A percentile compares a stretch with the other conserved stretches of the same genome.
phyloP scores from a whole-genome alignment of 2,888 invertebrate genomes.

The Criorhina ranunculi region DNA sequence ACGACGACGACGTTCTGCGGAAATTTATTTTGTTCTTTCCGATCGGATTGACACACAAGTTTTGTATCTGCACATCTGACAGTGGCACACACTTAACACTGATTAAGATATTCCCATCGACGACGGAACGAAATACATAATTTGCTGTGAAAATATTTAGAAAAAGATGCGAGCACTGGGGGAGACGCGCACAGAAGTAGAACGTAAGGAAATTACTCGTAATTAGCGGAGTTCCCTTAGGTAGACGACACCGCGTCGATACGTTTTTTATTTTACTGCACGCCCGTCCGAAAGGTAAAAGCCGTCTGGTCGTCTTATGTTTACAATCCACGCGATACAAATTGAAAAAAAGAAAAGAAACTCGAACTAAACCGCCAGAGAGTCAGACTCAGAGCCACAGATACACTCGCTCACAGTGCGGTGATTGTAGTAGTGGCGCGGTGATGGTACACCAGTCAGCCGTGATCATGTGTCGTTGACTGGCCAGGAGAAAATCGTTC shows the following conservation, averaged over 20 bases:
- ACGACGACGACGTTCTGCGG: neutral
- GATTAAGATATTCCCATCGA: conserved; percentile 38
- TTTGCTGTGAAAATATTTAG: conserved; percentile 55
- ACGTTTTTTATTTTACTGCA: conserved; percentile 58
- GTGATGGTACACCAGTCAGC: too few species aligned
- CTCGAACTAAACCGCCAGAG: conserved; percentile 31
- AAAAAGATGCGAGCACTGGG: conserved; percentile 24
- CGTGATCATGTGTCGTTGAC: conserved; percentile 15
- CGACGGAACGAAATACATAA: conserved; percentile 55
- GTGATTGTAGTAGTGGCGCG: neutral
- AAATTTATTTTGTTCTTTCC: neutral
- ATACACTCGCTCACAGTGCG: conserved; percentile 34
- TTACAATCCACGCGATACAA: conserved; percentile 67
- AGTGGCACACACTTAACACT: conserved; percentile 41
- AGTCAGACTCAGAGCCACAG: conserved; percentile 40
- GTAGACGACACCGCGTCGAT: conserved; percentile 18
- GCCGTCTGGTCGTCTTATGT: conserved; percentile 67
- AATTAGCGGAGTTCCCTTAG: conserved; percentile 49
- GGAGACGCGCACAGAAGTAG: conserved; percentile 7
- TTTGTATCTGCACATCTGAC: conserved; percentile 38
- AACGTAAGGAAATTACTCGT: conserved; percentile 23
- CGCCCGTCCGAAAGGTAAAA: conserved; percentile 64
- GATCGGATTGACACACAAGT: conserved; percentile 9
- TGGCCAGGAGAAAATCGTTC: conserved; percentile 4
- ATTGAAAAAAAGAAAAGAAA: conserved; percentile 38